Evolutionary conservation across 1,140 invertebrate species (phyloP), one percentile per base, ranked within the genome.

Genomic region (Rhopalosiphum maidis): DNA sequence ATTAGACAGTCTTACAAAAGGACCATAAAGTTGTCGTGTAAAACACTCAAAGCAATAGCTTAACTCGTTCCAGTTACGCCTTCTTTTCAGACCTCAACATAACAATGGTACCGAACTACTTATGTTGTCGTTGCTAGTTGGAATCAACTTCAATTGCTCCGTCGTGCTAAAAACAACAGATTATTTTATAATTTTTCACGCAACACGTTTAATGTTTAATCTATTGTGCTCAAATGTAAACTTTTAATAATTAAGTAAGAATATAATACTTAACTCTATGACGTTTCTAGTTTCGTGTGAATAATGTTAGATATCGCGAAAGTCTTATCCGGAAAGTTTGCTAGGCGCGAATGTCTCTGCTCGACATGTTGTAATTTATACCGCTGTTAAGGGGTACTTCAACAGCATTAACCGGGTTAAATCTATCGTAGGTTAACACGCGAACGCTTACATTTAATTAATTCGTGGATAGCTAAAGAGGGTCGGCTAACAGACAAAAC

Each of bases 321-420:
- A 41, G 37, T 25, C 21, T 89, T 37, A 23, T 51, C 8, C 15
- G 8, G 18, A 35, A 89, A 54, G n/a, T 89, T 89, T 23, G n/a
- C 87, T 89, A 35, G 30, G 35, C 48, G n/a, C 21, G 4, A 22
- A 60, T 41, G 22, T 55, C 35, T 25, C 22, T 37, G 41, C 51
- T 90, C 35, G 35, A 60, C 51, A 60, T 60, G 21, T 22, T 21
- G 86, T 90, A 90, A 90, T 90, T 90, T 90, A 90, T 90, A 90
- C 54, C 88, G 43, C 54, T 41, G 37, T 90, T 90, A 90, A 90
- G 35, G 22, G 35, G 37, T 41, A 90, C 35, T 90, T 51, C 46
- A 88, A 88, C 46, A 88, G 87, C 30, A 88, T 54, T 90, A 90
- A 25, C 54, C 41, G 88, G 54, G 54, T 60, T 55, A 60, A 90